Base-by-base conservation (phyloP, 2,888 invertebrate genomes). In the Nematopogon swammerdamellus region DNA sequence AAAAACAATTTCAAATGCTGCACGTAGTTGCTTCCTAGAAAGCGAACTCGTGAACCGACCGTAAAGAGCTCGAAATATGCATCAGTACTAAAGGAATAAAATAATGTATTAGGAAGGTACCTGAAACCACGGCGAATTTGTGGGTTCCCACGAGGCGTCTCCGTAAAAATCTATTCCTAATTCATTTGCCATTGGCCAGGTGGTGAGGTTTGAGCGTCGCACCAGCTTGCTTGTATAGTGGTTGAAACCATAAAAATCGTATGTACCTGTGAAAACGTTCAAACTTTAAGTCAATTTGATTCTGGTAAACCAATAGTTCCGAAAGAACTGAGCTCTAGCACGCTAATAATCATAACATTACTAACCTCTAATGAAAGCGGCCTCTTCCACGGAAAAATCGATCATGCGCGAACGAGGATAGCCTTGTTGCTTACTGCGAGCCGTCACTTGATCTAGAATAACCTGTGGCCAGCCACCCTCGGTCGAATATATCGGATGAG, bases 381-480 rank as follows among this genome's bases (percentile, higher is more conserved):
- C 3, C 11, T 81, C 77, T 42, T 69, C 62, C 16, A 54, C 46
- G 0, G 74, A 71, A 53, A 82, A 81, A 2, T 58, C 52, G 0
- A 82, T 82, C 6, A 84, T 60, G n/a, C 71, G 63, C 0, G 82
- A 77, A 6, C 60, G 51, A 0, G 56, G 51, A 45, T 67, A 71
- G 0, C 81, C 81, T 59, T 80, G 69, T 18, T 60, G 56, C 19
- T 54, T 55, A 54, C 80, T 79, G 44, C 67, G 64, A 19, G 65
- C 61, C 1, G 63, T 69, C 17, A 83, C 62, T 1, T 59, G 50
- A 36, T 70, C 60, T 55, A 75, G 72, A 52, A 82, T 59, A 1
- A 66, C 52, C 1, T 66, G 60, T 0, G 82, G 81, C 68, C 82
- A 83, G 30, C 82, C 81, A 0, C 82, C 82, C 3, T 65, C 57